Conservation (phyloP, 2,113 vertebrate genomes). For the Centropus unirufus region DNA sequence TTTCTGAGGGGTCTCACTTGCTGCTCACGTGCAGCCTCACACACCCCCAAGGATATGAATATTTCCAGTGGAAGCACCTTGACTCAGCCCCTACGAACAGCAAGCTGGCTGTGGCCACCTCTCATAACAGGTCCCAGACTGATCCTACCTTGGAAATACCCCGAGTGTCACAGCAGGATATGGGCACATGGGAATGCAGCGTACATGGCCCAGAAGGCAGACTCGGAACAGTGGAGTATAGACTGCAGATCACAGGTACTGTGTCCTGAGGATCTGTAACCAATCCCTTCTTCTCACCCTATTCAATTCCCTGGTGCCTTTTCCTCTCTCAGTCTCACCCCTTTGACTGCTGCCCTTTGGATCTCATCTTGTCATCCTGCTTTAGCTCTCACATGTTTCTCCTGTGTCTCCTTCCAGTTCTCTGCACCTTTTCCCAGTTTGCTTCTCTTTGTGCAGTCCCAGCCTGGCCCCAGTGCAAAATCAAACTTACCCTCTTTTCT, state of each 20-base stretch:
- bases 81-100: not conserved
- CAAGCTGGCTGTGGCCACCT: not conserved
- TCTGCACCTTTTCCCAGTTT: not conserved
- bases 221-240: conserved; percentile 43
- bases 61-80: conserved; percentile 62
- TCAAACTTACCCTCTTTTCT: not conserved
- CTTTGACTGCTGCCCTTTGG: not conserved
- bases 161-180: conserved; percentile 46
- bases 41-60: conserved; percentile 34
- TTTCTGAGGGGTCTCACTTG: conserved; percentile 46
- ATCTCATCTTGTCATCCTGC: not conserved
- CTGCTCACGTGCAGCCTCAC: conserved; percentile 46
- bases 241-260: conserved; percentile 59
- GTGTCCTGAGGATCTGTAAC: not conserved
- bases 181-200: conserved; percentile 56
- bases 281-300: not conserved
- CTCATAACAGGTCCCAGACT: rapidly evolving
- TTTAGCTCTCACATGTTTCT: not conserved
- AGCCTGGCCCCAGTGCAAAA: not conserved
- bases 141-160: conserved; percentile 12
- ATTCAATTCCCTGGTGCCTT: not conserved
- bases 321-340: not conserved
- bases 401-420: not conserved
- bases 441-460: not conserved
- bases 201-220: conserved; percentile 39